Conservation (phyloP, 2,888 invertebrate genomes). For the Malthinus flaveolus region DNA sequence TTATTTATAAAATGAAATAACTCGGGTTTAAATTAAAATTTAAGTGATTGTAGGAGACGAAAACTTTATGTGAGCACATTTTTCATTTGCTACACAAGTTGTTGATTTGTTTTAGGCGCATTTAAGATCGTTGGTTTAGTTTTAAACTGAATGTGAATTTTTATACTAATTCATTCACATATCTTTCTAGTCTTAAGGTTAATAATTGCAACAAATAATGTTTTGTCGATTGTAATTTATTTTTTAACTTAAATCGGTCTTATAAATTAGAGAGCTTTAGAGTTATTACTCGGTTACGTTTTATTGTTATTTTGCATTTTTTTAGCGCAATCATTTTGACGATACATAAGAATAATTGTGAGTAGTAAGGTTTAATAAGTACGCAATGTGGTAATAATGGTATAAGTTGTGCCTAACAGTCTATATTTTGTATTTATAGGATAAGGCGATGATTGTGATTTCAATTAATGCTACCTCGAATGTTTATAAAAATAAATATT, state of each 20-base stretch:
- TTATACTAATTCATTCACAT: background rate
- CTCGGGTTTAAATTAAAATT: too few species aligned
- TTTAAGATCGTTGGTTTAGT: background rate
- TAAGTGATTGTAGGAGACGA: too few species aligned
- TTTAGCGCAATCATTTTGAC: background rate
- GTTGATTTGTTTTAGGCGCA: too few species aligned
- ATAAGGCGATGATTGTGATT: conserved; percentile 11
- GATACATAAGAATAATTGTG: background rate
- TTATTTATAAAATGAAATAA: too few species aligned
- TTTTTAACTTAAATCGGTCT: conserved; percentile 1
- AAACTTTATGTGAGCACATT: too few species aligned
- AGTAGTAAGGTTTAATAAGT: conserved; percentile 5
- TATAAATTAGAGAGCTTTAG: conserved; percentile 1
- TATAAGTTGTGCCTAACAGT: conserved; percentile 16
- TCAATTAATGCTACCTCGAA: conserved; percentile 7
- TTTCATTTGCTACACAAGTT: too few species aligned
- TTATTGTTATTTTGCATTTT: conserved; percentile 1
- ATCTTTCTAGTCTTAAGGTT: conserved; percentile 21
- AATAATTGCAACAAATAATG: conserved; percentile 6
- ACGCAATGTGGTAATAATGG: conserved; percentile 10
- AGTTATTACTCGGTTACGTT: background rate
- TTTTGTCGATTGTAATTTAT: conserved; percentile 4
- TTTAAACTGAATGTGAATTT: background rate
- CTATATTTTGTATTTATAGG: conserved; percentile 11
- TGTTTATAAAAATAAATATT: conserved; percentile 2